Evolutionary conservation across 2,797 vertebrate genomes (phyloP).

Genomic region (Myiotriccus ornatus): DNA sequence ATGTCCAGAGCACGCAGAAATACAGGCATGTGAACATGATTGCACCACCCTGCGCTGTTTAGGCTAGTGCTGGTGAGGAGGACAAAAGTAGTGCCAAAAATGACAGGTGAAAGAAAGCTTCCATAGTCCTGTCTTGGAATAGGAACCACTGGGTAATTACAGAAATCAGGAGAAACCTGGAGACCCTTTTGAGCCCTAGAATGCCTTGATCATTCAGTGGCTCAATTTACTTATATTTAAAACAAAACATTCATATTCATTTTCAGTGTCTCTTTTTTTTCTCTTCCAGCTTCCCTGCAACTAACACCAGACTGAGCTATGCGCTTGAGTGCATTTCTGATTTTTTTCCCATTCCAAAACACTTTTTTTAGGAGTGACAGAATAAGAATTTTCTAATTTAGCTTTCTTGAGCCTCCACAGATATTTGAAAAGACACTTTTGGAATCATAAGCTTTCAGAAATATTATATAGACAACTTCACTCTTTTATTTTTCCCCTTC

Average conservation of each 20-base stretch:
- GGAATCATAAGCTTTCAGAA: background rate
- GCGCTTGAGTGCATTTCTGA: background rate
- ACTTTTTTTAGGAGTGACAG: background rate
- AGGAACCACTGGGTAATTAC: background rate
- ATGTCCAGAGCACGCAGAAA: background rate
- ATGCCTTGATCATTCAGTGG: background rate
- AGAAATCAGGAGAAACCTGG: background rate
- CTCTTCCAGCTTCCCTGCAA: background rate
- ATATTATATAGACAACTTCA: background rate
- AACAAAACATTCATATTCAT: background rate
- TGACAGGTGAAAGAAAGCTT: background rate
- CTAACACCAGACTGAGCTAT: background rate
- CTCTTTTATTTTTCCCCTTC: background rate
- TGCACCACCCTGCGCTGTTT: background rate
- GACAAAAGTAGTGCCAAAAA: background rate
- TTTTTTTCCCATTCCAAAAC: background rate
- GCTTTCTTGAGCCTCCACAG: background rate
- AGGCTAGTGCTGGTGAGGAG: background rate
- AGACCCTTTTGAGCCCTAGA: background rate
- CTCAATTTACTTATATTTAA: background rate
- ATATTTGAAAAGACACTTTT: background rate
- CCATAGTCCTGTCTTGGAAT: background rate
- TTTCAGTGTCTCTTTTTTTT: background rate
- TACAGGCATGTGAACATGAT: rapidly evolving
- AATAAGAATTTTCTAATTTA: background rate